These are phyloP conservation scores for Spondyliosoma cantharus DNA, from an alignment of 2,797 vertebrate species.

Conservation along the genomic window DNA sequence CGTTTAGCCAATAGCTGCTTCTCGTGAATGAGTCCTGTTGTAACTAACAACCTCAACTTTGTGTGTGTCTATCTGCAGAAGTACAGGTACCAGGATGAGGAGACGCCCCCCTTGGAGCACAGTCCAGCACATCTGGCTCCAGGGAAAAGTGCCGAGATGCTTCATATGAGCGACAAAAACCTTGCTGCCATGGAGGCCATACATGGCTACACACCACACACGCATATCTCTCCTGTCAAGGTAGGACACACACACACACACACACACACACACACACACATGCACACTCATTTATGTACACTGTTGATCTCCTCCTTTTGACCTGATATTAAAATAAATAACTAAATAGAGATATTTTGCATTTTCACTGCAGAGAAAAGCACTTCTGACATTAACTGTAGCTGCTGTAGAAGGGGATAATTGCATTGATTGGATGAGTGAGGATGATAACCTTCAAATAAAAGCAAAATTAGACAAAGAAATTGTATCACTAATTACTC, in stretches of 20 bases:
- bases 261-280: too few species aligned
- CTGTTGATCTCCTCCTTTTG: conserved; percentile 30
- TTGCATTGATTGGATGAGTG: conserved; percentile 7
- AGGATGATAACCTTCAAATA: not conserved
- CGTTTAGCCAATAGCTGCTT: not conserved
- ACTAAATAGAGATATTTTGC: not conserved
- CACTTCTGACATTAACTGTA: not conserved
- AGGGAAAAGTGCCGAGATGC: conserved; percentile 94
- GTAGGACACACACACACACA: conserved; percentile 72
- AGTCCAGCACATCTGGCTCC: conserved; percentile 94
- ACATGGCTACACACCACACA: conserved; percentile 91
- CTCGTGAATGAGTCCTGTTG: conserved; percentile 3
- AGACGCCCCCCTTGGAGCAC: conserved; percentile 97
- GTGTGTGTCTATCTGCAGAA: conserved; percentile 83
- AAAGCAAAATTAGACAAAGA: not conserved
- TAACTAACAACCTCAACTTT: conserved; percentile 32
- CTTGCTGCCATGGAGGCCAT: conserved; percentile 91
- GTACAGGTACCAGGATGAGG: conserved; percentile 99
- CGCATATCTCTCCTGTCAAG: conserved; percentile 95
- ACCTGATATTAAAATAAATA: conserved; percentile 36
- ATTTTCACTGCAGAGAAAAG: conserved; percentile 9
- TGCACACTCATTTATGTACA: conserved; percentile 61
- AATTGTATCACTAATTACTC: not conserved
- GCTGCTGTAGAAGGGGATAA: not conserved
- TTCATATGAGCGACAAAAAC: conserved; percentile 94